phyloP scores from a whole-genome alignment of 2,888 invertebrate species.

The Herminia tarsipennalis region DNA sequence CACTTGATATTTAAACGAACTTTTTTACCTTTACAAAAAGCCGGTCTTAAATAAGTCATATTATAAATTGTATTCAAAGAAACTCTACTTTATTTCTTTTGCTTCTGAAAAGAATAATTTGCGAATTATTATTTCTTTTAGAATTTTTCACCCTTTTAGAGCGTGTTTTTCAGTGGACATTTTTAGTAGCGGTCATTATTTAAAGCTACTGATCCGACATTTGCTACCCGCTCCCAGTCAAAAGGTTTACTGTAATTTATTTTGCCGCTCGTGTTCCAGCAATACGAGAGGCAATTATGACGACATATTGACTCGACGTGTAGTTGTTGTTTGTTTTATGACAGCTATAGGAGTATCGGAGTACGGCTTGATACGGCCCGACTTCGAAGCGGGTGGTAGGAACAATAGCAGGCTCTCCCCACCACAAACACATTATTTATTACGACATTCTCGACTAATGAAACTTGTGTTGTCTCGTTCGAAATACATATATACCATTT shows the following conservation, averaged over 20 bases:
- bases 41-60: constrained; percentile 43
- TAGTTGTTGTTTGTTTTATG: constrained; percentile 64
- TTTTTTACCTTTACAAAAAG: neutral
- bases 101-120: constrained; percentile 50
- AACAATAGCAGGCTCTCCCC: constrained; percentile 54
- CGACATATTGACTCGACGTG: constrained; percentile 67
- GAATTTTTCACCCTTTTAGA: constrained; percentile 41
- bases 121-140: constrained; percentile 47
- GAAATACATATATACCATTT: neutral
- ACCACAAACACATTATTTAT: constrained; percentile 63
- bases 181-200: constrained; percentile 55
- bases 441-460: constrained; percentile 59
- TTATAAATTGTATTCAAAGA: constrained; percentile 52
- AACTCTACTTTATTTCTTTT: constrained; percentile 42
- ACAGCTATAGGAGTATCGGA: constrained; percentile 53
- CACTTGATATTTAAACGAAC: too few species aligned
- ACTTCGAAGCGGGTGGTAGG: constrained; percentile 34
- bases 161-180: constrained; percentile 39
- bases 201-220: constrained; percentile 56
- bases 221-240: constrained; percentile 47
- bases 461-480: constrained; percentile 47
- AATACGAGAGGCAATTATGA: constrained; percentile 70
- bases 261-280: constrained; percentile 48
- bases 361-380: constrained; percentile 48
- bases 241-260: constrained; percentile 58